Base-by-base conservation (phyloP, 2,888 invertebrate genomes). In the Azorinus chamasolen region DNA sequence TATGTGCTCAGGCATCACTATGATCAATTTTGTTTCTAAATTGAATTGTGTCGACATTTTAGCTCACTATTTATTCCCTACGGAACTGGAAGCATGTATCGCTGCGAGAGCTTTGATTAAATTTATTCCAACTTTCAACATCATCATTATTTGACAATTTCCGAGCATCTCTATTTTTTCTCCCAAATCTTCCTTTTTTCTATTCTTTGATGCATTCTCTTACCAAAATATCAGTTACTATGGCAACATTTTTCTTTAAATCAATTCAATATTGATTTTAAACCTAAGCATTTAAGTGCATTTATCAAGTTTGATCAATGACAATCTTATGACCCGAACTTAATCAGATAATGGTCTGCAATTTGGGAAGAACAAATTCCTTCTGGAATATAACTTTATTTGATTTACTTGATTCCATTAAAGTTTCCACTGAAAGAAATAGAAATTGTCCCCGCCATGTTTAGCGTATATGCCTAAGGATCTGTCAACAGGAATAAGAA, bases 101-200 rank as follows among this genome's bases (percentile, higher is more conserved):
- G 62, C 70, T 63, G 57, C 48, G 27, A 18, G 54, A 61, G 70
- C 76, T 72, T 80, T 80, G 80, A 80, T 80, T 80, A 77, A 80
- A 80, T 80, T 80, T 80, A 80, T 80, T 80, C 76, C 72, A 73
- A 72, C 77, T 73, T 80, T 80, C 75, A 71, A 79, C 70, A 75
- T 63, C 61, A 63, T 72, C 50, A 64, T 75, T 75, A 75, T 79
- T 62, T 68, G 75, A 75, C 69, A 72, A 79, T 79, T 76, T 71
- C 62, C 66, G 53, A 71, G 70, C 72, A 66, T 75, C 72, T 79
- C 69, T 57, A 58, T 58, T 70, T 59, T 70, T 70, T 65, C 43
- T 75, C 14, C 20, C 45, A 16, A 45, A 18, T 18, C 45, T 18
- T 18, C 45, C 14, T 18, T 16, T 62, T 62, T 39, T 50, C 50